Evolutionary conservation across 2,113 vertebrate species (phyloP), one percentile per base, ranked within the genome.

Genomic region (Macquaria australasica): DNA sequence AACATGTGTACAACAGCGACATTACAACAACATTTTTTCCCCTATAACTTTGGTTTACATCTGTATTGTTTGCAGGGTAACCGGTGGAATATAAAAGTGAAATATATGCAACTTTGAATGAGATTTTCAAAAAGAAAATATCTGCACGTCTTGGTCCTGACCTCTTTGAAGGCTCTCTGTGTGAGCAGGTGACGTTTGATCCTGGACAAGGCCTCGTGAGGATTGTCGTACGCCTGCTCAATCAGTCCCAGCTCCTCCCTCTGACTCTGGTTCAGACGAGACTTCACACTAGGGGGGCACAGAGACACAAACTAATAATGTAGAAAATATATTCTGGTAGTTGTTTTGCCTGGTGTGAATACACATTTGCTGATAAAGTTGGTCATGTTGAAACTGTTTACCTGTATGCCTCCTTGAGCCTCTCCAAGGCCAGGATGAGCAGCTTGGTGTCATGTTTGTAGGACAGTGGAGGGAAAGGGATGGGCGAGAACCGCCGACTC

Each of bases 351-450:
- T 21, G 8, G 1, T 59, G 9, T 20, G 14, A 53, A 28, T 43
- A 16, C 51, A 63, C 1, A 20, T 21, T 37, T 21, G 11, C n/a
- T 6, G 18, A 21, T 39, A 6, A 53, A 81, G 21, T 23, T 31
- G 5, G 34, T 28, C 1, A 12, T 18, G 28, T 45, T 55, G 2
- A n/a, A 39, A 53, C 9, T 4, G 8, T 60, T 93, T 84, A 99
- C 98, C 98, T 99, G 94, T 99, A 99, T n/a, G 98, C 98, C 91
- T 99, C 98, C 85, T 99, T 99, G 75, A 99, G 97, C 88, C 98
- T 96, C 92, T 99, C 98, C 94, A 99, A 89, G 23, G 98, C 98
- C 87, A 99, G 91, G 90, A 99, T 99, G 60, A 99, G 97, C 91
- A 99, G 93, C 73, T 99, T 99, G 93, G 98, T 99, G 91, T 99